Conservation (phyloP, 1,140 invertebrate species). For the Drosophila navojoa region DNA sequence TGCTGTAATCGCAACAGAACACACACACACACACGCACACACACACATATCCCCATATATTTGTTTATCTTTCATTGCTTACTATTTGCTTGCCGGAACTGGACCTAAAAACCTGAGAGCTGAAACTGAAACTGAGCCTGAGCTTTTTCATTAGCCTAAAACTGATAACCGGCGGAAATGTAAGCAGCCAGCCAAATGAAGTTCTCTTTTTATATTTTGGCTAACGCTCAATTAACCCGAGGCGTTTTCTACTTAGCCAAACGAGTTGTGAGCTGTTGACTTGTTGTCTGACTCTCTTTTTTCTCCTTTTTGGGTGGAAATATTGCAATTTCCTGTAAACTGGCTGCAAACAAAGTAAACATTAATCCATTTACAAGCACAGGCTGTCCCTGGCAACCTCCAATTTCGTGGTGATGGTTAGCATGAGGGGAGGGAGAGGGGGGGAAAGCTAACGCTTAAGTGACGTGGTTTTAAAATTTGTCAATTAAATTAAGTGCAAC, state of each 20-base stretch:
- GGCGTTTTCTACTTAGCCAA: constrained; percentile 58
- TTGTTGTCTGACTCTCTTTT: constrained; percentile 64
- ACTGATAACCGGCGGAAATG: constrained; percentile 57
- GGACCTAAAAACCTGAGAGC: constrained; percentile 8
- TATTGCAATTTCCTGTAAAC: constrained; percentile 75
- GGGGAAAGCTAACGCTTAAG: constrained; percentile 60
- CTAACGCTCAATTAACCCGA: constrained; percentile 75
- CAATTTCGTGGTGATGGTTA: background rate
- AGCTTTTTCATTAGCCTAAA: constrained; percentile 50
- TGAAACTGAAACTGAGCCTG: constrained; percentile 1
- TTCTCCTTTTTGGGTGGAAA: constrained; percentile 61
- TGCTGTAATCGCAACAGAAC: constrained; percentile 20
- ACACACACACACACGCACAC: constrained; percentile 9
- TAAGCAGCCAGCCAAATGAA: constrained; percentile 37
- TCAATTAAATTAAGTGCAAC: constrained; percentile 83
- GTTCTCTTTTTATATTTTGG: constrained; percentile 31
- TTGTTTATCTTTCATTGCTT: constrained; percentile 75
- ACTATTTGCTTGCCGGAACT: constrained; percentile 54
- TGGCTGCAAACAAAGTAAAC: constrained; percentile 73
- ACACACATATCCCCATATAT: constrained; percentile 40
- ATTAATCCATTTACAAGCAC: constrained; percentile 77
- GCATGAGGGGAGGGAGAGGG: background rate
- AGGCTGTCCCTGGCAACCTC: constrained; percentile 23
- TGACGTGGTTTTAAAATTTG: constrained; percentile 81
- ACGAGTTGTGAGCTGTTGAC: constrained; percentile 74